These are phyloP conservation scores for Parambassis ranga DNA, from an alignment of 2,797 vertebrate species.

Conservation along the genomic window DNA sequence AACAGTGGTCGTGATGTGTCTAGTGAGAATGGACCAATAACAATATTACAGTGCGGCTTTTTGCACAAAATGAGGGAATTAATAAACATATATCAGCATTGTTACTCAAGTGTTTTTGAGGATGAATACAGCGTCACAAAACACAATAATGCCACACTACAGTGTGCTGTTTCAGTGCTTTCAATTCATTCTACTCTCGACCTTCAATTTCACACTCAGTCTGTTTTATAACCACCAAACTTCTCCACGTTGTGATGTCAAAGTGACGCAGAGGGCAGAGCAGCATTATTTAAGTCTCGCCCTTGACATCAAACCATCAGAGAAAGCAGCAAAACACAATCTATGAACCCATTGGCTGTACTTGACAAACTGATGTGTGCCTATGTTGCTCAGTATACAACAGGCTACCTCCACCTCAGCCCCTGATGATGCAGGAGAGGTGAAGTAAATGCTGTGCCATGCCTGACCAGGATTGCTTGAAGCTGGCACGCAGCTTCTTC, in stretches of 20 bases:
- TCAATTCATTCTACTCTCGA: not conserved
- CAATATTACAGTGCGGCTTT: too few relatives aligned
- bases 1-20: too few relatives aligned
- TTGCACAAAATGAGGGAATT: too few relatives aligned
- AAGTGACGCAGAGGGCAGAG: constrained; percentile 10
- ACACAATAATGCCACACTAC: too few relatives aligned
- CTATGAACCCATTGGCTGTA: constrained; percentile 41
- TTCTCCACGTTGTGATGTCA: not conserved
- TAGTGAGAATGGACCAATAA: too few relatives aligned
- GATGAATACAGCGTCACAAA: too few relatives aligned
- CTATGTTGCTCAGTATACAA: not conserved
- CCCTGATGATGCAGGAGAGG: not conserved
- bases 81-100: too few relatives aligned
- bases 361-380: constrained; percentile 22
- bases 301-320: constrained; percentile 41
- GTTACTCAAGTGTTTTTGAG: too few relatives aligned
- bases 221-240: not conserved
- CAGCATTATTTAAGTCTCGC: constrained; percentile 7
- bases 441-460: not conserved
- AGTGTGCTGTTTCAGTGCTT: too few relatives aligned
- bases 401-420: constrained; percentile 30
- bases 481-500: not conserved
- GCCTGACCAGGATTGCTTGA: not conserved
- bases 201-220: not conserved
- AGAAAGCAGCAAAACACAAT: constrained; percentile 16